Evolutionary conservation across 2,888 invertebrate genomes (phyloP), one percentile per base, ranked within the genome.

Genomic region (Laothoe populi): DNA sequence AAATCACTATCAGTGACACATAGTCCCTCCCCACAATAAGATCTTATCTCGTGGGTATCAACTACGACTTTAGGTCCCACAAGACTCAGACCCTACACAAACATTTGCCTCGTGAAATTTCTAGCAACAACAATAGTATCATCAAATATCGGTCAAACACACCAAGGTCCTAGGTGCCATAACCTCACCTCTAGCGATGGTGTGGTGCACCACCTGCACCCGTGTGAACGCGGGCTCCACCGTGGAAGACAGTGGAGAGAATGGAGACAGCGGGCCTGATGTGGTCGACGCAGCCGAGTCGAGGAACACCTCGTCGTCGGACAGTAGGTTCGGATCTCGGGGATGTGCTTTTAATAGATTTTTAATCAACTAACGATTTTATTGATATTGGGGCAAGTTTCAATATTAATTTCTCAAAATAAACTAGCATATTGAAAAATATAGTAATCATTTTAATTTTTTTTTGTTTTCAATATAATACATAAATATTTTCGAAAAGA

Each of bases 231-330:
- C 31, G 66, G 59, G 84, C 64, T 42, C 16, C 1, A 16, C 16
- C 7, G 75, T 67, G 13, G 77, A 67, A 0, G 70, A 71, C 13
- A 71, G 62, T 0, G 80, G 81, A 0, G 70, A 71, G 11, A 71
- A 61, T 0, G 80, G 81, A 21, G 82, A 81, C 61, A 70, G 77
- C 65, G 81, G 70, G 0, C 81, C 81, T 10, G 87, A 86, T 57
- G 79, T 75, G 53, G 86, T 79, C 0, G 88, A 86, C 59, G 78
- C 82, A 23, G 79, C 70, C 21, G 82, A 79, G 63, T 88, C 88
- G 64, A 84, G 72, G 80, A 92, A 92, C 62, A 91, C 92, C 62
- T 93, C 92, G 61, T 90, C 90, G 62, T 92, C 92, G 0, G 87
- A 86, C 13, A 87, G 75, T 58, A 84, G 79, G 73, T 80, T 78